Conservation (phyloP, 2,113 vertebrate species). For the Nothocercus julius region DNA sequence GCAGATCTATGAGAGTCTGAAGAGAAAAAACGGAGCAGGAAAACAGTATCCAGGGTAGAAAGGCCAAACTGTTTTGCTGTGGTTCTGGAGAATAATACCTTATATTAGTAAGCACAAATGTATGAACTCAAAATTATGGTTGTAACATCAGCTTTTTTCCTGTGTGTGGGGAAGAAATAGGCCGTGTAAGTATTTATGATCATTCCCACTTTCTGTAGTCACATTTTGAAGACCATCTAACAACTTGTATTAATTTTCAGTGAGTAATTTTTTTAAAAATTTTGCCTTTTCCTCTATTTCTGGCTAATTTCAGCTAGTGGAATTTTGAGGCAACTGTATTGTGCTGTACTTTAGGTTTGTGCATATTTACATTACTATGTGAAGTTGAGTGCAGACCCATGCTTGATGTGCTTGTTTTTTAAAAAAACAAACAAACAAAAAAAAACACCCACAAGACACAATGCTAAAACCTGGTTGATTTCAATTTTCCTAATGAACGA, state of each 20-base stretch:
- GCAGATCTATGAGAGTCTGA: not conserved
- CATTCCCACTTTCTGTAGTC: not conserved
- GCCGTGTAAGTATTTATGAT: not conserved
- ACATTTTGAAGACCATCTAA: not conserved
- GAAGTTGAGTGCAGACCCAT: not conserved
- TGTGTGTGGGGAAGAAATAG: not conserved
- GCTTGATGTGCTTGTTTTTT: not conserved
- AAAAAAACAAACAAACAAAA: not conserved
- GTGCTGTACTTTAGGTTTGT: rapidly evolving
- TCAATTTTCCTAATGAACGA: not conserved
- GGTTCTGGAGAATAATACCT: not conserved
- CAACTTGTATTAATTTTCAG: not conserved
- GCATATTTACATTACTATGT: not conserved
- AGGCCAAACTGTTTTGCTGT: not conserved
- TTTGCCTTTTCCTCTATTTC: no score
- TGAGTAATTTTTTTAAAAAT: no score
- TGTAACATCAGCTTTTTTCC: not conserved
- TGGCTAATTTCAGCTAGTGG: not conserved
- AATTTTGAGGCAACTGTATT: not conserved
- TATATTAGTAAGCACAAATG: not conserved
- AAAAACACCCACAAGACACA: not conserved
- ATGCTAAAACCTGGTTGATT: not conserved
- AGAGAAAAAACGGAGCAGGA: not conserved
- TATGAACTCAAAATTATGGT: not conserved
- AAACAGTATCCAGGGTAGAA: not conserved